Evolutionary conservation across 2,888 invertebrate species (phyloP), one percentile per base, ranked within the genome.

Genomic region (Pseudanteris insignis): DNA sequence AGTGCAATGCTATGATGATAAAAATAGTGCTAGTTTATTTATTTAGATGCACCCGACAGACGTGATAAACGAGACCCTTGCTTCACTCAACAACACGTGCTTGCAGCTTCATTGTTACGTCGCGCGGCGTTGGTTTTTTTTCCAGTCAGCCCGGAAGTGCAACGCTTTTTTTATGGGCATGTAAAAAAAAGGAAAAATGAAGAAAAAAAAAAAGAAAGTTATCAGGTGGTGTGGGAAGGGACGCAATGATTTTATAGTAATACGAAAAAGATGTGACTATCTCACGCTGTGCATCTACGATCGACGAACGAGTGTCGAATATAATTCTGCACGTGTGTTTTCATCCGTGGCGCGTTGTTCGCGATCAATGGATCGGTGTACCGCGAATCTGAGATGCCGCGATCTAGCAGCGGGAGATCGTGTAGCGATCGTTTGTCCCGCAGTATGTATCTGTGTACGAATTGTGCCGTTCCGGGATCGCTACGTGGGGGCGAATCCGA

Each of bases 371-470:
- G 73, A 75, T 74, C 71, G 69, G 70, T 75, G 74, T 75, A 73
- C 68, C 70, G 70, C 67, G 70, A 68, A 72, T 71, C 68, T 66
- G 67, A 69, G 72, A 73, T 73, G 73, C 68, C 66, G 66, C 70
- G 73, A 75, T 73, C 73, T 75, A 74, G 72, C 75, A 75, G 75
- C 75, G 70, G 75, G 75, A 75, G 73, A 75, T 74, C 75, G 73
- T 75, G 75, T 75, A 73, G 72, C 67, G 75, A 75, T 75, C 73
- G 70, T 75, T 74, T 72, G 73, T 73, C 73, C 73, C 70, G 70
- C 70, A 65, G 69, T 70, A 73, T 69, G 69, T 68, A 64, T 58
- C 71, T 70, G 68, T 73, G 70, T 67, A 71, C 70, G 70, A 73
- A 70, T 70, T 70, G 70, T 69, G 67, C 71, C 66, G 64, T 64